A percentile compares a stretch with the other conserved stretches of the same genome.
phyloP scores from a whole-genome alignment of 1,140 invertebrate genomes.

The Drosophila malerkotliana region DNA sequence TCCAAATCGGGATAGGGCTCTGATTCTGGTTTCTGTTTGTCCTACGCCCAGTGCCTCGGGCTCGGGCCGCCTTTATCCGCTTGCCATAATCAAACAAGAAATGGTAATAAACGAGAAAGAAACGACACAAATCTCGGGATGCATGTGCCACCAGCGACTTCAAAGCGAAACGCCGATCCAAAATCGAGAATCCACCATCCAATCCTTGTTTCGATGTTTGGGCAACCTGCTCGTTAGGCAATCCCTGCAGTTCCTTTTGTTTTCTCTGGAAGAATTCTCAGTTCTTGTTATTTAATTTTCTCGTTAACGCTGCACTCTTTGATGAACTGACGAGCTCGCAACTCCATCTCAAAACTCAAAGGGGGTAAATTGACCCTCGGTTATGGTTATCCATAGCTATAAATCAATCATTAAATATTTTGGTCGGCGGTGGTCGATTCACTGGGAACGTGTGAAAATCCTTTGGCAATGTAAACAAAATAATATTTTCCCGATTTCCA shows the following conservation, averaged over 20 bases:
- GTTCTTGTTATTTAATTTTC: constrained; percentile 57
- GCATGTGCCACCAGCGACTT: constrained; percentile 63
- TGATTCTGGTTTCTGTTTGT: constrained; percentile 46
- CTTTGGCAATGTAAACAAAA: constrained; percentile 70
- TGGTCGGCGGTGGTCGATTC: constrained; percentile 31
- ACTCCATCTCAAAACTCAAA: neutral
- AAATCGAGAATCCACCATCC: constrained; percentile 4
- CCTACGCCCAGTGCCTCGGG: constrained; percentile 19
- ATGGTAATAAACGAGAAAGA: constrained; percentile 68
- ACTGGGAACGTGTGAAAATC: constrained; percentile 74
- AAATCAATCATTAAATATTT: constrained; percentile 79
- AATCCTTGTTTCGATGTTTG: constrained; percentile 39
- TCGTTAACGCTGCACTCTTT: constrained; percentile 66
- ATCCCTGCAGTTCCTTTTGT: constrained; percentile 6
- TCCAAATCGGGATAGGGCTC: constrained; percentile 27
- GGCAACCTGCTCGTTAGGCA: constrained; percentile 52
- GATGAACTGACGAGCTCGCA: constrained; percentile 62
- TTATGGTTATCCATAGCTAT: constrained; percentile 41
- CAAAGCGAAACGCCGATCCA: constrained; percentile 54
- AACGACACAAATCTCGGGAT: constrained; percentile 28
- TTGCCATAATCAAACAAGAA: constrained; percentile 77
- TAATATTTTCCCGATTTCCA: constrained; percentile 70
- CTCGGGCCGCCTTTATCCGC: constrained; percentile 59
- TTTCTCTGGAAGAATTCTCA: constrained; percentile 12
- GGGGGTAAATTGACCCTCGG: constrained; percentile 13